These are phyloP conservation scores for Pogonomyrmex barbatus DNA, from an alignment of 1,140 invertebrate genomes.

Conservation along the genomic window DNA sequence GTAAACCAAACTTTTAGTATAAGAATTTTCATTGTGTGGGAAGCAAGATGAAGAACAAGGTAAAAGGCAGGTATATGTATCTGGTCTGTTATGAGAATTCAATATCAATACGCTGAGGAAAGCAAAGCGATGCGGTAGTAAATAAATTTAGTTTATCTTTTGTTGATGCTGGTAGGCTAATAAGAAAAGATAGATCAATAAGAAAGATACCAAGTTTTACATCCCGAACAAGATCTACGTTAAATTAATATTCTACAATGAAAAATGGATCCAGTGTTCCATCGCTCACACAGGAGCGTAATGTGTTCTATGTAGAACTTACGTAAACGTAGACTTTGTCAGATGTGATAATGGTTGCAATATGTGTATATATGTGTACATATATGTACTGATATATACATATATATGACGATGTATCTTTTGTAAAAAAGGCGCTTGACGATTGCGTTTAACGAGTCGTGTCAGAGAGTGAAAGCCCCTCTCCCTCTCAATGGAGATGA, in stretches of 20 bases:
- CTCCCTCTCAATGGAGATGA: slow-evolving; percentile 45
- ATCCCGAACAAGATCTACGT: slow-evolving; percentile 45
- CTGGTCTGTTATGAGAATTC: not conserved
- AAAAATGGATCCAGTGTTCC: slow-evolving; percentile 60
- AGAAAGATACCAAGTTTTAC: slow-evolving; percentile 44
- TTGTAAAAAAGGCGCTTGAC: slow-evolving; percentile 35
- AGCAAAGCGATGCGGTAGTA: slow-evolving; percentile 7
- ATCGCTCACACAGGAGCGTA: slow-evolving; percentile 18
- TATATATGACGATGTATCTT: slow-evolving; percentile 47
- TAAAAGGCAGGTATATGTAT: not conserved
- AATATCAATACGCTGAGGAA: not conserved
- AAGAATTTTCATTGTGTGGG: slow-evolving; percentile 12
- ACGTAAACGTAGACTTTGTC: slow-evolving; percentile 61
- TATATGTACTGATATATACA: slow-evolving; percentile 32
- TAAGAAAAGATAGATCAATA: slow-evolving; percentile 35
- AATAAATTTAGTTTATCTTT: slow-evolving; percentile 49
- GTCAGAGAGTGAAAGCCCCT: slow-evolving; percentile 50
- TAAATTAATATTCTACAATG: slow-evolving; percentile 41
- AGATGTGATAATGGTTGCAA: slow-evolving; percentile 53
- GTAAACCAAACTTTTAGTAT: slow-evolving; percentile 27
- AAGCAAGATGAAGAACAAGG: not conserved
- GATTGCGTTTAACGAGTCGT: slow-evolving; percentile 64
- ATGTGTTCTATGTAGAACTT: slow-evolving; percentile 55
- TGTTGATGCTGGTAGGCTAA: slow-evolving; percentile 41
- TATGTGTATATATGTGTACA: slow-evolving; percentile 28